These are phyloP conservation scores for Eristalis tenax DNA, from an alignment of 2,888 invertebrate genomes.

Conservation along the genomic window DNA sequence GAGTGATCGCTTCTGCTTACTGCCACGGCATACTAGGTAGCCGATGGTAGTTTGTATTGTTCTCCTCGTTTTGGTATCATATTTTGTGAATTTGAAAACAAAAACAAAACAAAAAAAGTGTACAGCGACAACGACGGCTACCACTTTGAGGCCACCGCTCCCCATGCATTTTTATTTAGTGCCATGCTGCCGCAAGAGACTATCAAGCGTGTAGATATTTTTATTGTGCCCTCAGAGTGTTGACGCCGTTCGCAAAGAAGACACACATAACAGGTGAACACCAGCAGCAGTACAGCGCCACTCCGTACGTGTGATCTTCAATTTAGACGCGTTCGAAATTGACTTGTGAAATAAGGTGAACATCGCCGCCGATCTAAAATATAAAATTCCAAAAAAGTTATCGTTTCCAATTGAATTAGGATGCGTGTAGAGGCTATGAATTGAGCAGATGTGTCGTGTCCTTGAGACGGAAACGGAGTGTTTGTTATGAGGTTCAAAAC, in stretches of 20 bases:
- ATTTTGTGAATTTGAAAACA: constrained; percentile 55
- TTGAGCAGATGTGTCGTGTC: neutral
- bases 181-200: constrained; percentile 32
- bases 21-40: neutral
- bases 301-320: constrained; percentile 5
- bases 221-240: constrained; percentile 49
- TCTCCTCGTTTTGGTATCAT: constrained; percentile 54
- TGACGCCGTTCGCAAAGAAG: constrained; percentile 58
- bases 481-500: neutral
- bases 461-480: neutral
- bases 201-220: constrained; percentile 58
- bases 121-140: constrained; percentile 23
- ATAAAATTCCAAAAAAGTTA: neutral
- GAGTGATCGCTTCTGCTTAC: constrained; percentile 65
- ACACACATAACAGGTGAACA: constrained; percentile 59
- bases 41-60: constrained; percentile 35
- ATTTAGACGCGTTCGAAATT: neutral
- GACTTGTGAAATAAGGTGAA: neutral
- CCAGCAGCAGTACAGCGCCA: constrained; percentile 29
- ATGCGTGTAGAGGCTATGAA: neutral
- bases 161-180: constrained; percentile 54
- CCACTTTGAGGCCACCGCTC: constrained; percentile 61
- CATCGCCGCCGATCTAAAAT: neutral
- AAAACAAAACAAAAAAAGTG: constrained; percentile 17
- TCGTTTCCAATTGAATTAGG: neutral